A percentile compares a stretch with the other conserved stretches of the same genome.
Conservation (phyloP, 92 coral and sea anemone genomes). For the Meandrina meandrites region DNA sequence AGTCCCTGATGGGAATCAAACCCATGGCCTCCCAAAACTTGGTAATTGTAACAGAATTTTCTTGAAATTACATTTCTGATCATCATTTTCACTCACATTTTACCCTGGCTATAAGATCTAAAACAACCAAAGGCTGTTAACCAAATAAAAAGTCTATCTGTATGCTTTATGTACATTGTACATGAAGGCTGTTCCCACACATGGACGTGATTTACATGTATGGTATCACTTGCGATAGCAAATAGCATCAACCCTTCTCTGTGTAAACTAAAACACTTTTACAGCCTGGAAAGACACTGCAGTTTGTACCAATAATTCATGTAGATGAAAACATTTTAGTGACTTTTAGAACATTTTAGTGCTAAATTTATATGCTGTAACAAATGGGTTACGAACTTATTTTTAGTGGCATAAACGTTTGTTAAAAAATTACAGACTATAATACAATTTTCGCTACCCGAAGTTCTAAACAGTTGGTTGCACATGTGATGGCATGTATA, state of each 20-base stretch:
- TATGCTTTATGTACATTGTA: not conserved
- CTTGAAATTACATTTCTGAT: not conserved
- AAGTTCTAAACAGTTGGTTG: not conserved
- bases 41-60: not conserved
- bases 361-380: not conserved
- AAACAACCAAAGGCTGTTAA: not conserved
- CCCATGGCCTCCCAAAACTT: too few species aligned
- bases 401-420: not conserved
- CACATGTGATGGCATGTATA: not conserved
- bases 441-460: not conserved
- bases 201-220: too few species aligned
- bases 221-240: too few species aligned
- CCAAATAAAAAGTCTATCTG: not conserved
- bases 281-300: too few species aligned
- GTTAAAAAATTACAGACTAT: not conserved
- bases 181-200: too few species aligned
- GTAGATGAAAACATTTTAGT: too few species aligned
- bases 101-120: not conserved
- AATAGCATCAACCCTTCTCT: too few species aligned
- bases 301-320: too few species aligned
- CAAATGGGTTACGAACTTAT: not conserved
- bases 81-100: not conserved
- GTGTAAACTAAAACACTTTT: too few species aligned
- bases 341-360: not conserved
- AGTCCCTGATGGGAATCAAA: too few species aligned